Conservation (phyloP, 2,888 invertebrate species). For the Sussaba pulchella region DNA sequence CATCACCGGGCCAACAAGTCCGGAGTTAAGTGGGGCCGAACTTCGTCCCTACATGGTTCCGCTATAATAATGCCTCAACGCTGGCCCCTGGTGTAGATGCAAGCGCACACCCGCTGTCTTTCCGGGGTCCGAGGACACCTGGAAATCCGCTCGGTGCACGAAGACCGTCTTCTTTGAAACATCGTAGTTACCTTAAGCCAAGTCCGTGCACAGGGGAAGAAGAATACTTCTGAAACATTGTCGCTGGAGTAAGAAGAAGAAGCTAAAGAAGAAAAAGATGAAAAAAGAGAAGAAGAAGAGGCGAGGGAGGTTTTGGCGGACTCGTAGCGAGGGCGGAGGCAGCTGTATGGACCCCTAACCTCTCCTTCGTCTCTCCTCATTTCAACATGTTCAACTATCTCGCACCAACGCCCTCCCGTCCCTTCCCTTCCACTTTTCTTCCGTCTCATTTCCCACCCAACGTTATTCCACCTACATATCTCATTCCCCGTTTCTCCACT, state of each 20-base stretch:
- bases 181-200: constrained; percentile 36
- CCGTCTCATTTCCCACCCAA: constrained; percentile 49
- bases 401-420: constrained; percentile 7
- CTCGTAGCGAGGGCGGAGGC: constrained; percentile 32
- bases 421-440: constrained; percentile 19
- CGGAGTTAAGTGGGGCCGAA: constrained; percentile 49
- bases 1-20: constrained; percentile 22
- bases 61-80: constrained; percentile 69
- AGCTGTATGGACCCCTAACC: constrained; percentile 9
- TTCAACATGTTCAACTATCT: constrained; percentile 13
- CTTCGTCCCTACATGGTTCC: constrained; percentile 73
- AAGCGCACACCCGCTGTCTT: constrained; percentile 27
- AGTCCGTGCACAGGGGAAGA: constrained; percentile 47
- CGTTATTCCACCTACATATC: constrained; percentile 29
- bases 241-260: constrained; percentile 52
- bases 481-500: constrained; percentile 22
- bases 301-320: constrained; percentile 25
- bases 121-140: constrained; percentile 61
- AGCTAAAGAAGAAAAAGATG: background rate
- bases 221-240: constrained; percentile 69
- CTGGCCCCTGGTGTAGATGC: constrained; percentile 26
- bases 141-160: constrained; percentile 58
- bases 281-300: constrained; percentile 8
- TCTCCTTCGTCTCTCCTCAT: constrained; percentile 5
- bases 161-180: constrained; percentile 38